Percentiles rank a stretch among this genome's conserved stretches.
Evolutionary conservation across 2,113 vertebrate genomes (phyloP).

Genomic region (Cyanocitta stelleri): DNA sequence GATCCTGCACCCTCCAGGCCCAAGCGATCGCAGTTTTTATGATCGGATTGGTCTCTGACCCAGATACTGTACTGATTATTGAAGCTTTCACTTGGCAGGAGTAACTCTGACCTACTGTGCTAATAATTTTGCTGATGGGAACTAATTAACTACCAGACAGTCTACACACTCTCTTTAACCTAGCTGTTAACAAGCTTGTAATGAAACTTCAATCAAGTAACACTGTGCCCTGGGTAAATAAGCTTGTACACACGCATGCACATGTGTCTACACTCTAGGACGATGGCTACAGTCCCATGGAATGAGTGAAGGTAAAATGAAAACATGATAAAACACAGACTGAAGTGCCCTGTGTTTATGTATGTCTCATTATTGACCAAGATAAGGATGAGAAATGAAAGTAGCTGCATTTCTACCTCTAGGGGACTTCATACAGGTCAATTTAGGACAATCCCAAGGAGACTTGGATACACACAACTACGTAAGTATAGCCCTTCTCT

Average conservation of each 20-base stretch:
- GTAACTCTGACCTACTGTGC: conserved; percentile 44
- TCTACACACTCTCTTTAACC: conserved; percentile 13
- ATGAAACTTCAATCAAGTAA: conserved; percentile 29
- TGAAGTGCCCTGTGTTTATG: neutral
- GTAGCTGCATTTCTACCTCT: neutral
- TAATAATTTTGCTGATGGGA: conserved; percentile 53
- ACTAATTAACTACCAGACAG: conserved; percentile 53
- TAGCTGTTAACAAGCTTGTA: conserved; percentile 41
- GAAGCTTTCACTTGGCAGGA: conserved; percentile 44
- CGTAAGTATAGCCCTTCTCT: neutral
- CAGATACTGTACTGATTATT: conserved; percentile 59
- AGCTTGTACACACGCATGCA: neutral
- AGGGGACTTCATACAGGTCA: neutral
- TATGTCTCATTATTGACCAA: neutral
- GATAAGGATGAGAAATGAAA: neutral
- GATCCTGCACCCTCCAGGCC: conserved; percentile 9
- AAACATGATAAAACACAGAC: neutral
- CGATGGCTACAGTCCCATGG: neutral
- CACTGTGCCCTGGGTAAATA: neutral
- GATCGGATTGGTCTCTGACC: conserved; percentile 56
- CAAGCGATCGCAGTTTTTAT: neutral
- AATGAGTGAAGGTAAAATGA: neutral
- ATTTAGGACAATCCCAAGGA: neutral
- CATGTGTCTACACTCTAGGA: neutral
- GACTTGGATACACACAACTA: neutral